These are phyloP conservation scores for Siniperca scherzeri DNA, from an alignment of 2,797 vertebrate species.

Conservation along the genomic window DNA sequence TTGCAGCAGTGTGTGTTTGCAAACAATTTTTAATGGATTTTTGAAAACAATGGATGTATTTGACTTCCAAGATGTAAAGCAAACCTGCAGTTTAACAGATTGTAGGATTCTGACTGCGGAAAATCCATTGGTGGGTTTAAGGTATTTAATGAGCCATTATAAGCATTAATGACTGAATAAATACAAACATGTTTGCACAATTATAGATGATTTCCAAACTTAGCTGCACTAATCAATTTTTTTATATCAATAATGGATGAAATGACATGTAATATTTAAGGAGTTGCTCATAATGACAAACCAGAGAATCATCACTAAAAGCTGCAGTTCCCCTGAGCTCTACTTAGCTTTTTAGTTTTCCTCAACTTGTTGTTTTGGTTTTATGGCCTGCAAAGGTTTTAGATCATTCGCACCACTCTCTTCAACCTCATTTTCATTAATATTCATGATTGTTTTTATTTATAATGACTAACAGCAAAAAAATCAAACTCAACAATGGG, in stretches of 20 bases:
- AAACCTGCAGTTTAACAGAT: slow-evolving; percentile 32
- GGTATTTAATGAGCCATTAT: background rate
- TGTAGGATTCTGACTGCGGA: background rate
- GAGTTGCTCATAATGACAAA: background rate
- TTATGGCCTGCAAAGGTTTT: background rate
- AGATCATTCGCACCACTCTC: background rate
- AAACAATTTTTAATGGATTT: slow-evolving; percentile 18
- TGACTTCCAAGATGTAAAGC: slow-evolving; percentile 19
- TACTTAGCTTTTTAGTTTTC: no score
- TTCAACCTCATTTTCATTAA: background rate
- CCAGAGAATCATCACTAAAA: background rate
- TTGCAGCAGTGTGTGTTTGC: slow-evolving; percentile 28
- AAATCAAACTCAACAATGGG: background rate
- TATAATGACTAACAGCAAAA: background rate
- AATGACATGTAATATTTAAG: slow-evolving; percentile 1
- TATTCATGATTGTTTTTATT: background rate
- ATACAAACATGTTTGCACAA: background rate
- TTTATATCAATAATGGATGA: background rate
- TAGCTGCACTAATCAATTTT: background rate
- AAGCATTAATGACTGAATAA: background rate
- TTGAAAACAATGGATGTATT: slow-evolving; percentile 20
- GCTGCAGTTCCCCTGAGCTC: background rate
- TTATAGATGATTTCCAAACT: background rate
- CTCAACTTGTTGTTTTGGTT: background rate
- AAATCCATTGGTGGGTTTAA: slow-evolving; percentile 1